Conservation (phyloP, 2,113 vertebrate species). For the Dasypus novemcinctus region DNA sequence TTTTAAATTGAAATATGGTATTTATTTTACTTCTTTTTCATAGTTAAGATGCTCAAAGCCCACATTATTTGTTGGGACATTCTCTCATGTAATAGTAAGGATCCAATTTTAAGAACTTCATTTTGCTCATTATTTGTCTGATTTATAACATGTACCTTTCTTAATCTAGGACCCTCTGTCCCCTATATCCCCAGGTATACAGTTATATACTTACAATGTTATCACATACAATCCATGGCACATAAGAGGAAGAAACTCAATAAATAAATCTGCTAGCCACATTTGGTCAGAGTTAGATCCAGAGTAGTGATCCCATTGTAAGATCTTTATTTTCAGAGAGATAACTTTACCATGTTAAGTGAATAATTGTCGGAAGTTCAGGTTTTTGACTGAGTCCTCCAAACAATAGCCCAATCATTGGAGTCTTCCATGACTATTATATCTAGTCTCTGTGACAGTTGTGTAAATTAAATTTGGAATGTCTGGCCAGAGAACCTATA, state of each 20-base stretch:
- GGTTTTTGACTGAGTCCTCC: not conserved
- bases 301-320: not conserved
- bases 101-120: not conserved
- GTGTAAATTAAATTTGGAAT: not conserved
- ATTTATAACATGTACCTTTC: not conserved
- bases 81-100: not conserved
- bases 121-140: not conserved
- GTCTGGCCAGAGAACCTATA: not conserved
- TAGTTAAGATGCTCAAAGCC: not conserved
- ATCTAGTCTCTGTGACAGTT: not conserved
- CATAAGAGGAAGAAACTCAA: not conserved
- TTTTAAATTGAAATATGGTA: not conserved
- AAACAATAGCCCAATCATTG: not conserved
- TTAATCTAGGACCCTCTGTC: not conserved
- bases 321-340: not conserved
- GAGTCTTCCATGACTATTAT: not conserved
- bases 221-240: not conserved
- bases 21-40: not conserved
- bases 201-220: not conserved
- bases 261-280: not conserved
- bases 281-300: not conserved
- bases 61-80: not conserved
- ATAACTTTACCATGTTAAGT: not conserved
- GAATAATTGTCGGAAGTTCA: not conserved
- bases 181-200: not conserved